Conservation (phyloP, 1,140 invertebrate species). For the Asbolus verrucosus region DNA sequence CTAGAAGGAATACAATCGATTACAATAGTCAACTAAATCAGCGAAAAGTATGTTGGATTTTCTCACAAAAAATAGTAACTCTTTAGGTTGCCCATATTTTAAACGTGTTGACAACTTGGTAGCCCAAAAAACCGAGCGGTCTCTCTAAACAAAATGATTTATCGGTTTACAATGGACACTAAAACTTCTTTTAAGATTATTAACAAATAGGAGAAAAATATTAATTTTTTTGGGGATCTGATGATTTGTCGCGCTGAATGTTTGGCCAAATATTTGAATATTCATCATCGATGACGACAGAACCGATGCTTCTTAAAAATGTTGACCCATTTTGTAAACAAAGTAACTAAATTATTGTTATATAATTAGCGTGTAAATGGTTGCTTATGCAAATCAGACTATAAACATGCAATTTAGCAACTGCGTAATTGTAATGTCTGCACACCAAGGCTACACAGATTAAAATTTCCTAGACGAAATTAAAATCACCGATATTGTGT, state of each 20-base stretch:
- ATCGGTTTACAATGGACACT: slow-evolving; percentile 19
- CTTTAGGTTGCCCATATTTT: slow-evolving; percentile 39
- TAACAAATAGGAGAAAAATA: not conserved
- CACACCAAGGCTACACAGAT: slow-evolving; percentile 35
- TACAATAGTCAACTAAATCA: slow-evolving; percentile 37
- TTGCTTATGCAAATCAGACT: slow-evolving; percentile 12
- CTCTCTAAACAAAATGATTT: slow-evolving; percentile 21
- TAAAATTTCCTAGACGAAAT: slow-evolving; percentile 34
- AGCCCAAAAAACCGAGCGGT: slow-evolving; percentile 36
- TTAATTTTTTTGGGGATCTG: not conserved
- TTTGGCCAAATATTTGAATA: not conserved
- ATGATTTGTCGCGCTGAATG: not conserved
- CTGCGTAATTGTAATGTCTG: slow-evolving; percentile 28
- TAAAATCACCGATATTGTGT: slow-evolving; percentile 22
- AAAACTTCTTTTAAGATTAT: slow-evolving; percentile 18
- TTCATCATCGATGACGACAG: too few species aligned
- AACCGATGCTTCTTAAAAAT: too few species aligned
- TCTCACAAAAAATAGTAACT: slow-evolving; percentile 17
- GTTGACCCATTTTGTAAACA: slow-evolving; percentile 25
- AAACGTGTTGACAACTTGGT: slow-evolving; percentile 42
- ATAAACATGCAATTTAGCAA: slow-evolving; percentile 32
- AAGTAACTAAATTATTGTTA: not conserved
- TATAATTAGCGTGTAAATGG: slow-evolving; percentile 18
- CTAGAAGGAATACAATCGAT: too few species aligned
- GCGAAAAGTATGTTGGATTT: slow-evolving; percentile 32